Conservation (phyloP, 2,888 invertebrate species). For the Caenorhabditis sulstoni region DNA sequence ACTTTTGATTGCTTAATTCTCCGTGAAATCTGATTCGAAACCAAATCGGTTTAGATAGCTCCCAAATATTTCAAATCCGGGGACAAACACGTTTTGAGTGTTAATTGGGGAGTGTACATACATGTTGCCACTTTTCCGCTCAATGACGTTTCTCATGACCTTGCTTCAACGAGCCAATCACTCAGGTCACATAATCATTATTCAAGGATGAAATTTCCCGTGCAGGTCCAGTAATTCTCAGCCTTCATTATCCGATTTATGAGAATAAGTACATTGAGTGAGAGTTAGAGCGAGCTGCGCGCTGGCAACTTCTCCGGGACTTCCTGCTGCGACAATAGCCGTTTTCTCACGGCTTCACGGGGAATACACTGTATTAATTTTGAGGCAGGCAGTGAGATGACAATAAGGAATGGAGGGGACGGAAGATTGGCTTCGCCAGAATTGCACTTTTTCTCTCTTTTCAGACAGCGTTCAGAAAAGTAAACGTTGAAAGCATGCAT, state of each 20-base stretch:
- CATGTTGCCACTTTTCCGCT: constrained; percentile 1
- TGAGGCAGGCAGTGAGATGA: background rate
- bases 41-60: background rate
- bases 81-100: too few species aligned
- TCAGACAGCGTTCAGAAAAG: constrained; percentile 27
- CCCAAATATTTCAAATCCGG: too few species aligned
- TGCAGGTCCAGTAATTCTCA: constrained; percentile 2
- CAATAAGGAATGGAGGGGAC: constrained; percentile 9
- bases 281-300: constrained; percentile 27
- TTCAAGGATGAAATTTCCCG: constrained; percentile 44
- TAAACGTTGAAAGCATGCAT: constrained; percentile 43
- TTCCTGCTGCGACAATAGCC: constrained; percentile 46
- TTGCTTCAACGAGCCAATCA: constrained; percentile 41
- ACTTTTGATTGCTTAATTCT: constrained; percentile 19
- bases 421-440: constrained; percentile 3
- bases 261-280: constrained; percentile 44
- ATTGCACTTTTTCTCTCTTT: constrained; percentile 27
- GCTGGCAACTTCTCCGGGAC: constrained; percentile 1
- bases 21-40: constrained; percentile 10
- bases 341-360: constrained; percentile 45
- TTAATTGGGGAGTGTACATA: constrained; percentile 7
- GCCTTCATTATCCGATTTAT: constrained; percentile 48
- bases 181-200: constrained; percentile 45
- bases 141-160: constrained; percentile 47
- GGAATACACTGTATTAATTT: constrained; percentile 10